phyloP scores from a whole-genome alignment of 2,888 invertebrate species.

The Drosophila neotestacea region DNA sequence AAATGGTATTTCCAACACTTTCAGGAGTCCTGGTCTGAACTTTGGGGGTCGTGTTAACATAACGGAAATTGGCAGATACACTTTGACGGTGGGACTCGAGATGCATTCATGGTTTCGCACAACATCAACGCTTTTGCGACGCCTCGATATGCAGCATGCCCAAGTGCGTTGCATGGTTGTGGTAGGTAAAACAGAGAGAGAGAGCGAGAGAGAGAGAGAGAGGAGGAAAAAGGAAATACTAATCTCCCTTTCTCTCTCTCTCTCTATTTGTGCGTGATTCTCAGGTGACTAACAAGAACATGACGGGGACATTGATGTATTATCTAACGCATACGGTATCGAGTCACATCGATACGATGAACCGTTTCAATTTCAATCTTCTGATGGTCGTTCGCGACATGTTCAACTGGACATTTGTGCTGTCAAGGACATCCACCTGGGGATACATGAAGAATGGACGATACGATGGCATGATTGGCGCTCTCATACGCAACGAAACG shows the following conservation, averaged over 20 bases:
- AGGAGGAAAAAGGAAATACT: neutral
- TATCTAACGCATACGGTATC: constrained; percentile 86
- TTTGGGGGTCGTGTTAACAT: constrained; percentile 86
- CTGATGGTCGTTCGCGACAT: constrained; percentile 88
- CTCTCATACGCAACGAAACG: constrained; percentile 86
- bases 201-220: neutral
- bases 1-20: neutral
- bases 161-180: constrained; percentile 87
- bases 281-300: constrained; percentile 85
- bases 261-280: neutral
- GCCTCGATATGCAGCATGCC: constrained; percentile 87
- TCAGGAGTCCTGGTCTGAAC: constrained; percentile 86
- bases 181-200: constrained; percentile 75
- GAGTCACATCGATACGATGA: constrained; percentile 87
- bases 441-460: constrained; percentile 87
- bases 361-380: constrained; percentile 88
- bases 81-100: constrained; percentile 75
- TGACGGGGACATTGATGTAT: constrained; percentile 85
- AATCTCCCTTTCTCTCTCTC: neutral
- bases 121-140: constrained; percentile 79
- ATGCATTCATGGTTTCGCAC: constrained; percentile 77
- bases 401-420: constrained; percentile 87
- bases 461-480: constrained; percentile 89
- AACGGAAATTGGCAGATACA: constrained; percentile 86
- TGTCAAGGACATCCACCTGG: constrained; percentile 87